phyloP scores from a whole-genome alignment of 2,113 vertebrate genomes.

The Acinonyx jubatus region DNA sequence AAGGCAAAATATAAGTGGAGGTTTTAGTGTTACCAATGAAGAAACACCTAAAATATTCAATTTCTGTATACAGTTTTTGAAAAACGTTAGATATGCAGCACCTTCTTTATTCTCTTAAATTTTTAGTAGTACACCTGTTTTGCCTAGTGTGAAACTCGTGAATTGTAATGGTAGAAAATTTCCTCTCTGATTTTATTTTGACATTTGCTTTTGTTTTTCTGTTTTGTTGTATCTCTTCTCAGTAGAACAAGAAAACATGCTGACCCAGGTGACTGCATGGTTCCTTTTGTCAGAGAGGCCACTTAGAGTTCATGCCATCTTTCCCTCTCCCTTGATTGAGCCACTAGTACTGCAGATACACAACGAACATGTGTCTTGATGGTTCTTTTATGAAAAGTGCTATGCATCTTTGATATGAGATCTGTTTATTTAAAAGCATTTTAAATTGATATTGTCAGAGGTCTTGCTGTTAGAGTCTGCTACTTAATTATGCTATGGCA shows the following conservation, averaged over 20 bases:
- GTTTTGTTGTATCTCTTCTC: neutral
- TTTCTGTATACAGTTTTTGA: neutral
- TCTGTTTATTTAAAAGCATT: conserved; percentile 66
- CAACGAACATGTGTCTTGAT: neutral
- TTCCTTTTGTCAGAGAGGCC: neutral
- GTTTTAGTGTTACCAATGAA: neutral
- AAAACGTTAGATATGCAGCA: neutral
- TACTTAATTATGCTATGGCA: conserved; percentile 41
- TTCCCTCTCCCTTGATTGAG: neutral
- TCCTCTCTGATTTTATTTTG: neutral
- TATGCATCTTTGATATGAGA: conserved; percentile 21
- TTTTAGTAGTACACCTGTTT: neutral
- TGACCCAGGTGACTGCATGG: neutral
- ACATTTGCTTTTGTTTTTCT: neutral
- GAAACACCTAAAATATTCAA: neutral
- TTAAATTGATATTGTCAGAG: conserved; percentile 49
- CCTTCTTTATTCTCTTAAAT: neutral
- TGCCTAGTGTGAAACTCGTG: neutral
- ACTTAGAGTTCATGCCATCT: neutral
- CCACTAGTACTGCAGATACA: neutral
- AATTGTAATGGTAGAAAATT: neutral
- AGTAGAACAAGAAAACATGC: neutral
- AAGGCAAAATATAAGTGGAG: neutral
- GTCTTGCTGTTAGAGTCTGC: conserved; percentile 43
- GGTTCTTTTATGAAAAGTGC: conserved; percentile 32